A percentile compares a stretch with the other conserved stretches of the same genome.
Conservation (phyloP, 2,113 vertebrate genomes). For the Calidris pygmaea region DNA sequence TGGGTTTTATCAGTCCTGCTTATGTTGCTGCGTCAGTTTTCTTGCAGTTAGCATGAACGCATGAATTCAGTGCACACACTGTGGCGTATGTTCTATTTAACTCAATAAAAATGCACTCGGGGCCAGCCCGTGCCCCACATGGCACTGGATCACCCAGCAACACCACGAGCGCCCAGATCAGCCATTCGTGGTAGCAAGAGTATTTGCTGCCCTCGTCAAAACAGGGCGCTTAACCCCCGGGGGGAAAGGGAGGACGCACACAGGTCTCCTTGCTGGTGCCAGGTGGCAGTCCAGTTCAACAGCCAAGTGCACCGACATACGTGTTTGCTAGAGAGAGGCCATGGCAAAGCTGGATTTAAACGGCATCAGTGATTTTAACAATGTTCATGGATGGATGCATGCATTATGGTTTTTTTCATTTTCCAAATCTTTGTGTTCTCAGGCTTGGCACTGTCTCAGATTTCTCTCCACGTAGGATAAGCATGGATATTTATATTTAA, state of each 20-base stretch:
- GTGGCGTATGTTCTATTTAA: not conserved
- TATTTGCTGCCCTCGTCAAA: not conserved
- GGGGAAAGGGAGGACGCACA: not conserved
- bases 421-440: not conserved
- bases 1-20: not conserved
- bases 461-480: not conserved
- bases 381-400: not conserved
- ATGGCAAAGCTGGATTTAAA: not conserved
- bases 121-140: not conserved
- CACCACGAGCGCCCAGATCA: accelerated
- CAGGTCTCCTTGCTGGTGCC: not conserved
- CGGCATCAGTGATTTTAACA: not conserved
- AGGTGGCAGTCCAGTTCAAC: not conserved
- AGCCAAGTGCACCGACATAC: not conserved
- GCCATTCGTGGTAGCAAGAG: not conserved
- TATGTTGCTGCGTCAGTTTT: not conserved
- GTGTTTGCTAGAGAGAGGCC: not conserved
- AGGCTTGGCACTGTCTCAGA: accelerated
- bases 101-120: not conserved
- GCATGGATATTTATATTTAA: not conserved
- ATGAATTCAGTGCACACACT: not conserved
- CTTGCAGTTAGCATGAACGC: not conserved
- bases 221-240: not conserved
- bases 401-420: not conserved
- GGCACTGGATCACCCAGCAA: not conserved